Base-by-base conservation (phyloP, 2,797 vertebrate genomes). In the Myotis daubentonii region DNA sequence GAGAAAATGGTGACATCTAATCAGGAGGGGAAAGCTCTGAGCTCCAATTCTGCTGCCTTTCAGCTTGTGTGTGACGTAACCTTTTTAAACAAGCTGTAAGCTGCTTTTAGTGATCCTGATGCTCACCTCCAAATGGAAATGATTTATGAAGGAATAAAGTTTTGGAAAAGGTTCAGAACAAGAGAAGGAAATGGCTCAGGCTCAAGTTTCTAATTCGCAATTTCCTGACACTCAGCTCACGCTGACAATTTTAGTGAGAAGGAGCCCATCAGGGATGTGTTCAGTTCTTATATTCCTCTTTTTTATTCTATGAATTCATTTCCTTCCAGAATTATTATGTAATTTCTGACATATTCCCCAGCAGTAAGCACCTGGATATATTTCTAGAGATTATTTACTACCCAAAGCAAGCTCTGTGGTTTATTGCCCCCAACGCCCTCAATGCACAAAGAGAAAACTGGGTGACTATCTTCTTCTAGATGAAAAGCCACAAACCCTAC, bases 111-210 rank as follows among this genome's bases (percentile, higher is more conserved):
- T 80, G 23, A 79, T 60, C 33, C 53, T 66, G 28, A 90, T 3
- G 6, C 44, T 90, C 62, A 93, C 41, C 78, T 94, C 70, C 74
- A 93, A 87, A 87, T 23, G 23, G 47, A 86, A 93, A 92, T 75
- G 76, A 96, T 94, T 97, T 94, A 83, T 55, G 87, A 93, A 57
- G 10, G 22, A 87, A 87, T n/a, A 90, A 66, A 93, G 55, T 72
- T 94, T 87, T 95, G 93, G 84, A 94, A 94, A 91, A 81, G n/a
- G 25, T 87, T 90, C 82, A 88, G 85, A 93, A 88, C 15, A 55
- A 71, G 57, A 75, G 65, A 84, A 94, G 49, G 44, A 87, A 92
- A 91, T 28, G 78, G 92, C 78, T 68, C 47, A 71, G 49, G 53
- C 89, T 91, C 38, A 93, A 87, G 25, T 88, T 30, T 82, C 94